These are phyloP conservation scores for Chiridota heheva DNA, from an alignment of 35 echinoderm and acorn worm genomes.

Conservation along the genomic window DNA sequence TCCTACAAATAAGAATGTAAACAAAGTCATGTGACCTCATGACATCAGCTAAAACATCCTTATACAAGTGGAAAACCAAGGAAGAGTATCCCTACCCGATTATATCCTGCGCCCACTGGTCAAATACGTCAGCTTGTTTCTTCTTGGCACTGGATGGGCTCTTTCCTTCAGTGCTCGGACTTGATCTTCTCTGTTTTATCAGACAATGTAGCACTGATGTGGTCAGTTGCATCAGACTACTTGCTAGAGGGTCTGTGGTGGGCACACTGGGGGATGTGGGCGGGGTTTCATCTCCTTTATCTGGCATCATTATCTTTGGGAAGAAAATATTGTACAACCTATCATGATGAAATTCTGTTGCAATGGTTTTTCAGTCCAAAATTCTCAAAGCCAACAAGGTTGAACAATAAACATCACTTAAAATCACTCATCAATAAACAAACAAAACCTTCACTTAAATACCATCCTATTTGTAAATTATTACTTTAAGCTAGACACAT, in stretches of 20 bases:
- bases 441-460: too few relatives aligned
- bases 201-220: conserved; percentile 79
- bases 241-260: conserved; percentile 55
- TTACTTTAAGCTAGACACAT: too few relatives aligned
- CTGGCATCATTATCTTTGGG: conserved; percentile 61
- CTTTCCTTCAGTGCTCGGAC: conserved; percentile 45
- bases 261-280: conserved; percentile 23
- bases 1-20: too few relatives aligned
- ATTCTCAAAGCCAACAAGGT: too few relatives aligned
- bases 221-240: conserved; percentile 79
- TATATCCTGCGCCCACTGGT: conserved; percentile 87
- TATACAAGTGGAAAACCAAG: too few relatives aligned
- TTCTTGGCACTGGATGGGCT: conserved; percentile 58
- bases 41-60: too few relatives aligned
- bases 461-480: too few relatives aligned
- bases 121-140: conserved; percentile 88
- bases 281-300: conserved; percentile 13
- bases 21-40: too few relatives aligned
- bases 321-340: not conserved
- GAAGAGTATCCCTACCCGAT: conserved; percentile 87
- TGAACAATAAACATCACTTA: too few relatives aligned
- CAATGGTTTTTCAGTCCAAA: too few relatives aligned
- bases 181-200: conserved; percentile 70
- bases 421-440: too few relatives aligned
- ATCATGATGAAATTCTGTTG: too few relatives aligned